Percentiles rank a stretch among this genome's conserved stretches.
Evolutionary conservation across 2,113 vertebrate species (phyloP).

Genomic region (Phalacrocorax brasilianus): DNA sequence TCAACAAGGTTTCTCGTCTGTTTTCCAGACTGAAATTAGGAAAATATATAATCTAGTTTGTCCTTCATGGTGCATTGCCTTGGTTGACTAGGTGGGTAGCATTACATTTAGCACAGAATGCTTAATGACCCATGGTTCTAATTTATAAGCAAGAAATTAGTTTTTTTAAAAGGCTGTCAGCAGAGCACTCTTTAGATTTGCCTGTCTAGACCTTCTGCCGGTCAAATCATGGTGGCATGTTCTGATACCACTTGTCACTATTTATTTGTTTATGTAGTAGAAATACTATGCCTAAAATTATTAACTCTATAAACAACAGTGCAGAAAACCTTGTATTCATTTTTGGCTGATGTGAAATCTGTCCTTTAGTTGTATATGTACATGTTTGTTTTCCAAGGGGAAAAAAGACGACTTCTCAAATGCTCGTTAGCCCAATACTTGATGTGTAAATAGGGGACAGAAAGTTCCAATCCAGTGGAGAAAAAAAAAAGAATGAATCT

Average conservation of each 20-base stretch:
- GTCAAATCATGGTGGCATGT: background rate
- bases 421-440: background rate
- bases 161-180: background rate
- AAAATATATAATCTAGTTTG: background rate
- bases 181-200: background rate
- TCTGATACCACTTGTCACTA: background rate
- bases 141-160: background rate
- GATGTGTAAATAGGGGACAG: background rate
- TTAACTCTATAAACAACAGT: background rate
- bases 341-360: background rate
- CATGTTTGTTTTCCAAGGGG: background rate
- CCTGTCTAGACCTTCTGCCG: background rate
- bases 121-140: background rate
- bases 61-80: background rate
- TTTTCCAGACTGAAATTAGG: conserved; percentile 9
- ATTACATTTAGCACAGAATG: background rate
- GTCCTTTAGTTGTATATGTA: background rate
- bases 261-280: background rate
- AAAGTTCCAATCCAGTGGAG: background rate
- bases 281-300: background rate
- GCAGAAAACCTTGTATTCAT: background rate
- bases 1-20: background rate
- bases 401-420: background rate
- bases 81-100: background rate
- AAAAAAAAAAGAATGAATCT: background rate